Conservation (phyloP, 2,888 invertebrate species). For the Onthophagus sagittarius region DNA sequence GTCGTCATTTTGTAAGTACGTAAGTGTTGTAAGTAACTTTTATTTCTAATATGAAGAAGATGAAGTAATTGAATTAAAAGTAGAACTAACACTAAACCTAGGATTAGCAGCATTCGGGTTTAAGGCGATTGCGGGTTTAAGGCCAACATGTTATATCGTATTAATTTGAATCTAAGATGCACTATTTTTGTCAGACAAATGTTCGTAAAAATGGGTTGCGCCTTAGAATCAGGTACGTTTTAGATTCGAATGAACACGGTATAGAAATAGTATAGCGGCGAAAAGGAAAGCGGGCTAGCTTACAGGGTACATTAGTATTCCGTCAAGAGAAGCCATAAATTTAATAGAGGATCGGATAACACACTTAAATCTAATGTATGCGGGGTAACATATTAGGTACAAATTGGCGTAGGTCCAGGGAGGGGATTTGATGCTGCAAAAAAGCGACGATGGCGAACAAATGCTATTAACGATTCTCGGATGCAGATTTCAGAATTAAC, state of each 20-base stretch:
- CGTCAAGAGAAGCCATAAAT: slow-evolving; percentile 28
- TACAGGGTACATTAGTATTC: slow-evolving; percentile 29
- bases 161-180: too few relatives aligned
- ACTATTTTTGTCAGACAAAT: too few relatives aligned
- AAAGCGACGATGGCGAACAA: not conserved
- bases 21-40: too few relatives aligned
- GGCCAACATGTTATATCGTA: too few relatives aligned
- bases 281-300: not conserved
- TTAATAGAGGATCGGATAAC: slow-evolving; percentile 31
- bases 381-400: slow-evolving; percentile 33
- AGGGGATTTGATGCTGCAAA: not conserved
- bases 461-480: slow-evolving; percentile 1
- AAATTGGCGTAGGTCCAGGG: slow-evolving; percentile 30
- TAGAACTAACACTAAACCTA: too few relatives aligned
- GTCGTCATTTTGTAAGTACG: too few relatives aligned
- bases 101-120: too few relatives aligned
- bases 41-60: too few relatives aligned
- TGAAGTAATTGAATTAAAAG: too few relatives aligned
- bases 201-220: too few relatives aligned
- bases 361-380: slow-evolving; percentile 34
- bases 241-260: not conserved
- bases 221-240: too few relatives aligned
- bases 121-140: too few relatives aligned
- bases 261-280: not conserved
- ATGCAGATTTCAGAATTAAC: slow-evolving; percentile 2